Conservation (phyloP, 2,888 invertebrate species). For the Schizotus pectinicornis region DNA sequence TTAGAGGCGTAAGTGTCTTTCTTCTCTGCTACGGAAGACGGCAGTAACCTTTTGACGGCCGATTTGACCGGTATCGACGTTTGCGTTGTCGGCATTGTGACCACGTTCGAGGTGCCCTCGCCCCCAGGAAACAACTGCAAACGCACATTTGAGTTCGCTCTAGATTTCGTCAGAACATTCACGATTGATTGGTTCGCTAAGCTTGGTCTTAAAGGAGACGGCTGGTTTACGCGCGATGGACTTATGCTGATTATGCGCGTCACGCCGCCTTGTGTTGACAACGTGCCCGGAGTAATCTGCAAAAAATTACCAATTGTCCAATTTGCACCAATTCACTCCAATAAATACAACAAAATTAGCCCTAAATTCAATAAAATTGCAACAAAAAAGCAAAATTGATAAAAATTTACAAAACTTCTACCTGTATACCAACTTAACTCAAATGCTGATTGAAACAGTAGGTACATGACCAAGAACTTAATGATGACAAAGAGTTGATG, state of each 20-base stretch:
- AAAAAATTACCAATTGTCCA: constrained; percentile 12
- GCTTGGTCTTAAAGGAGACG: constrained; percentile 44
- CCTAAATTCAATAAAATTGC: too few species aligned
- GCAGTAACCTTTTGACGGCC: constrained; percentile 58
- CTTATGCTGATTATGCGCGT: constrained; percentile 63
- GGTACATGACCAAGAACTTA: too few species aligned
- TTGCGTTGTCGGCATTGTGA: constrained; percentile 30
- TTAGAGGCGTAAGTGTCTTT: constrained; percentile 62
- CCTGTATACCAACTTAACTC: too few species aligned
- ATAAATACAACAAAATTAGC: too few species aligned
- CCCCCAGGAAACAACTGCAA: constrained; percentile 48
- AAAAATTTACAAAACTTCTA: too few species aligned
- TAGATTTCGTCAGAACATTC: constrained; percentile 54
- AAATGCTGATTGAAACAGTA: too few species aligned
- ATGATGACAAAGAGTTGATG: too few species aligned
- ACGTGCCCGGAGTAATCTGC: constrained; percentile 43
- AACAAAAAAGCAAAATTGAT: too few species aligned
- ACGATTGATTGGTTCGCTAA: constrained; percentile 57
- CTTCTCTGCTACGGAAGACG: constrained; percentile 56
- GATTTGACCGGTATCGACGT: constrained; percentile 39
- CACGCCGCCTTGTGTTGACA: constrained; percentile 56
- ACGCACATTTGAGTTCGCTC: constrained; percentile 49
- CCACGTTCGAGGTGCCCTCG: constrained; percentile 17
- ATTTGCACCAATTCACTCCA: not conserved
- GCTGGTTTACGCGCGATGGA: constrained; percentile 48